Percentiles rank a stretch among this genome's conserved stretches.
Conservation (phyloP, 2,888 invertebrate species). For the Rhogogaster chlorosoma region DNA sequence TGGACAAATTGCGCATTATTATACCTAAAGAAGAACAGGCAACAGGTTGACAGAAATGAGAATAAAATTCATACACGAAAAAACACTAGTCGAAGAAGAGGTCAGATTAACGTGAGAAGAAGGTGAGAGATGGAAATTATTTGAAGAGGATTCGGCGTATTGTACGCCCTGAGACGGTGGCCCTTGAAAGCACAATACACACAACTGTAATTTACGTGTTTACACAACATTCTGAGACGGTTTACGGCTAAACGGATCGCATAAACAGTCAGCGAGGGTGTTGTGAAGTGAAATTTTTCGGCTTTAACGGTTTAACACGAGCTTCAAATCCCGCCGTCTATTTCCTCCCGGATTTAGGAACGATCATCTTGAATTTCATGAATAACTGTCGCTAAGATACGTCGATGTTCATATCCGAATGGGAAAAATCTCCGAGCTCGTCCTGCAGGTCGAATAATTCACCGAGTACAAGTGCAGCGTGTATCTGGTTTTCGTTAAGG, state of each 20-base stretch:
- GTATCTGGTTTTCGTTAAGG: conserved; percentile 45
- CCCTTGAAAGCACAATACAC: conserved; percentile 17
- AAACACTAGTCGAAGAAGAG: neutral
- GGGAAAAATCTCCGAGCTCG: neutral
- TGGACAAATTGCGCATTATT: neutral
- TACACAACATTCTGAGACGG: neutral
- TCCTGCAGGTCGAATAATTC: neutral
- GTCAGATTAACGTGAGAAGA: neutral
- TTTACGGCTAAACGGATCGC: conserved; percentile 7
- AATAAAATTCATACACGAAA: neutral
- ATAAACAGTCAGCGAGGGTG: neutral
- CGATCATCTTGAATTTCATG: neutral
- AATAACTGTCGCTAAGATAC: neutral
- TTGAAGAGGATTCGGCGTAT: neutral
- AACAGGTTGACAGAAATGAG: neutral
- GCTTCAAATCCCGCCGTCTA: neutral
- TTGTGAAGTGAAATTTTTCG: neutral
- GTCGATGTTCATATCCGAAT: neutral
- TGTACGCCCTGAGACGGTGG: neutral
- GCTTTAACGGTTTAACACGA: neutral
- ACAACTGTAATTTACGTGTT: conserved; percentile 8
- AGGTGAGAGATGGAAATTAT: neutral
- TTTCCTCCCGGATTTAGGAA: neutral
- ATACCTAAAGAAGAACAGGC: neutral
- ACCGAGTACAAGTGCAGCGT: neutral